A percentile compares a stretch with the other conserved stretches of the same genome.
Evolutionary conservation across 2,888 invertebrate species (phyloP).

Genomic region (Trichacis sp.): DNA sequence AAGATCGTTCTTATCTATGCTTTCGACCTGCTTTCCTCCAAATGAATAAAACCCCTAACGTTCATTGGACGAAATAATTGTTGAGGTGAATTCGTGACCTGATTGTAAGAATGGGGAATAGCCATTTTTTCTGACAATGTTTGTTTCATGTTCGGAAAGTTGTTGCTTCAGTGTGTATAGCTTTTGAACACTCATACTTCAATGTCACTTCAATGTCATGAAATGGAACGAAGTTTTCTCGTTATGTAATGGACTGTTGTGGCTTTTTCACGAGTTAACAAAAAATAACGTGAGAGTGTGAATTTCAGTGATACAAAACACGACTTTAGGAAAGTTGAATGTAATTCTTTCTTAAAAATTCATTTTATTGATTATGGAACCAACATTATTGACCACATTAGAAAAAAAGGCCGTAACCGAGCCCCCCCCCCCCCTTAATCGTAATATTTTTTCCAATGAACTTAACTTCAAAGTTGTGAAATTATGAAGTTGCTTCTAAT

Average conservation of each 20-base stretch:
- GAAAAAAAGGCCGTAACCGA: no score
- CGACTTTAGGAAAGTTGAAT: no score
- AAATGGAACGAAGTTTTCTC: slow-evolving; percentile 38
- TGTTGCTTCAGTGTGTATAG: slow-evolving; percentile 33
- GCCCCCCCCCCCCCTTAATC: no score
- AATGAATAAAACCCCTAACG: not conserved
- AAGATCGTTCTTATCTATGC: no score
- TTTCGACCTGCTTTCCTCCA: no score
- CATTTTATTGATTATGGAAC: no score
- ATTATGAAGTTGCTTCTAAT: no score
- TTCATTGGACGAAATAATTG: no score
- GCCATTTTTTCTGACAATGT: not conserved
- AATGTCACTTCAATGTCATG: slow-evolving; percentile 31
- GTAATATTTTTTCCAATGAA: no score
- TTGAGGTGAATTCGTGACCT: not conserved
- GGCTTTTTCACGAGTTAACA: slow-evolving; percentile 38
- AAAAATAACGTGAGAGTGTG: slow-evolving; percentile 37
- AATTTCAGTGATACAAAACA: slow-evolving; percentile 35
- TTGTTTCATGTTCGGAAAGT: slow-evolving; percentile 36
- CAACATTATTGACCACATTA: no score
- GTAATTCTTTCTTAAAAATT: no score
- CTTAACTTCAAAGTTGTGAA: no score
- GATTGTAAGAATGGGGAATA: not conserved
- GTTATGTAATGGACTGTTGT: slow-evolving; percentile 41
- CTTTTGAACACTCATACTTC: slow-evolving; percentile 42